Evolutionary conservation across 2,888 invertebrate genomes (phyloP).

Genomic region (Heliconius charithonia): DNA sequence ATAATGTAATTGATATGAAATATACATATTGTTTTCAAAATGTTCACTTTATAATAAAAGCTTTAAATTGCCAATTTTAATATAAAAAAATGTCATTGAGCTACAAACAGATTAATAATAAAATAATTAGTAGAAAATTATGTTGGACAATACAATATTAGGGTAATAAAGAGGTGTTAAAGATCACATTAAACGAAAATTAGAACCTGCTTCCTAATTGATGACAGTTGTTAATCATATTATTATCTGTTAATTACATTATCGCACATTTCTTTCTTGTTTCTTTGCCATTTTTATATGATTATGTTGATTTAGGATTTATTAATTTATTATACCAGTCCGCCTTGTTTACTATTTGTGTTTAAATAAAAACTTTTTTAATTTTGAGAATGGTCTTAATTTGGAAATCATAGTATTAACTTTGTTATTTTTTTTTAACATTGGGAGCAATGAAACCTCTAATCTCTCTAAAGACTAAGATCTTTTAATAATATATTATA

Average conservation of each 20-base stretch:
- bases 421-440: background rate
- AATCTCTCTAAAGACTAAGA: too few species aligned
- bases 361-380: too few species aligned
- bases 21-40: too few species aligned
- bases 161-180: background rate
- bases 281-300: background rate
- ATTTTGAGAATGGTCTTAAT: background rate
- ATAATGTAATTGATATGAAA: too few species aligned
- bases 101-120: background rate
- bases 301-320: background rate
- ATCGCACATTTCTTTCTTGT: slow-evolving; percentile 8
- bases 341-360: background rate
- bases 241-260: slow-evolving; percentile 19
- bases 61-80: too few species aligned
- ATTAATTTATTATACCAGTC: background rate
- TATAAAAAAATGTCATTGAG: background rate
- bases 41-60: too few species aligned
- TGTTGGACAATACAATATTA: background rate
- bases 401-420: background rate
- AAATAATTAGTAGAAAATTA: background rate
- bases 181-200: slow-evolving; percentile 6
- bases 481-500: too few species aligned
- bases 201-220: background rate
- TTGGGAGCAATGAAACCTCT: too few species aligned
- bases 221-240: slow-evolving; percentile 3